phyloP scores from a whole-genome alignment of 2,797 vertebrate genomes.

The Hemibagrus guttatus region DNA sequence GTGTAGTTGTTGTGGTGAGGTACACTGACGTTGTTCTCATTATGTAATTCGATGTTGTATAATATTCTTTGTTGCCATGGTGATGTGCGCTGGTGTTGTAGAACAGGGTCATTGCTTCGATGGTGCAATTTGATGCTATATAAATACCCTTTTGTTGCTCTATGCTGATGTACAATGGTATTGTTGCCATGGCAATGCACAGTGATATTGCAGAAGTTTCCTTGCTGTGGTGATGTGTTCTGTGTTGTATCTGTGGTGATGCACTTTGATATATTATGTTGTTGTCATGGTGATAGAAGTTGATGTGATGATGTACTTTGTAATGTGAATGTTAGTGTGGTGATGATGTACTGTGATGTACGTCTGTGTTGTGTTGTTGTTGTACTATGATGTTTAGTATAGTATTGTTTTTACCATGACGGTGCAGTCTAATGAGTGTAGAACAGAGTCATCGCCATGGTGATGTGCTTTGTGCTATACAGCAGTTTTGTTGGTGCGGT shows the following conservation, averaged over 20 bases:
- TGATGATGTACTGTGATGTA: not conserved
- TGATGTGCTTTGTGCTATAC: no score
- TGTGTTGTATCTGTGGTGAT: not conserved
- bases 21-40: not conserved
- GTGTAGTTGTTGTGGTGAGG: not conserved
- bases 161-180: not conserved
- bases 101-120: not conserved
- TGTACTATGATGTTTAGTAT: slow-evolving; percentile 38
- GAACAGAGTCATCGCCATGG: no score
- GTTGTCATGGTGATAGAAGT: no score
- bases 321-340: not conserved
- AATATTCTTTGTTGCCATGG: not conserved
- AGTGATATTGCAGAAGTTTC: not conserved
- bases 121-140: not conserved
- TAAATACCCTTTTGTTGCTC: not conserved
- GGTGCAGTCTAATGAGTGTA: not conserved
- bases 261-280: not conserved
- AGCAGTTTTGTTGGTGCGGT: slow-evolving; percentile 43
- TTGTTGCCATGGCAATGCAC: not conserved
- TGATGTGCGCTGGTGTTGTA: not conserved
- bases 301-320: not conserved
- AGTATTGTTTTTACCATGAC: no score
- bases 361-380: not conserved
- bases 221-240: no score
- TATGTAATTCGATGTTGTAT: no score